Evolutionary conservation across 1,140 invertebrate genomes (phyloP), one percentile per base, ranked within the genome.

Genomic region (Eufriesea mexicana): DNA sequence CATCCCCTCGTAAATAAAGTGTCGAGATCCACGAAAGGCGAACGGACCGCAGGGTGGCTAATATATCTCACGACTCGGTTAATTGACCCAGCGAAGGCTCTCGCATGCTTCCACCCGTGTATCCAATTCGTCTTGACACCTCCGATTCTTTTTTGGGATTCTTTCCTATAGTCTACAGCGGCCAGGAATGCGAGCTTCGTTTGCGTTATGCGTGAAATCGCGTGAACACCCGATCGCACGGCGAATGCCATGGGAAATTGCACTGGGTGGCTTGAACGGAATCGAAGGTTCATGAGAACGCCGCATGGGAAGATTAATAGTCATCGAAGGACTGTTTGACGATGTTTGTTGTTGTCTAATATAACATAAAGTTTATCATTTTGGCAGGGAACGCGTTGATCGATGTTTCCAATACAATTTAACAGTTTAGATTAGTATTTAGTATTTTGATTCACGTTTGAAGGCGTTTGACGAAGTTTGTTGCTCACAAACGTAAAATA

Each of bases 61-160:
- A 91, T 91, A 91, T 91, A 91, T 91, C 81, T 91, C 84, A 88
- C 78, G 86, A 80, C 82, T 83, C 85, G 83, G 89, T 91, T 93
- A 93, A 93, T 93, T 93, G 91, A 87, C 86, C 86, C 86, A 57
- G 72, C 86, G 61, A 82, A 80, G 85, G 64, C 82, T 81, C 85
- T 87, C 78, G 86, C 64, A 71, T 83, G 77, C 77, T 59, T 82
- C 83, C 64, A 75, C 51, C 70, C 87, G 79, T 87, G 86, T 87
- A 88, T 88, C 86, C 85, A 84, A 87, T 87, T 87, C 85, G 80
- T 84, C 85, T 87, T 84, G 85, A 87, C 86, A 87, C 85, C 85
- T 71, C 78, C 85, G 84, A 86, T 84, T 85, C 84, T 81, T 87
- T 86, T 80, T 84, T 51, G 71, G 80, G 71, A 79, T 84, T 87